phyloP scores from a whole-genome alignment of 2,888 invertebrate genomes.

The Trichopoda pennipes region DNA sequence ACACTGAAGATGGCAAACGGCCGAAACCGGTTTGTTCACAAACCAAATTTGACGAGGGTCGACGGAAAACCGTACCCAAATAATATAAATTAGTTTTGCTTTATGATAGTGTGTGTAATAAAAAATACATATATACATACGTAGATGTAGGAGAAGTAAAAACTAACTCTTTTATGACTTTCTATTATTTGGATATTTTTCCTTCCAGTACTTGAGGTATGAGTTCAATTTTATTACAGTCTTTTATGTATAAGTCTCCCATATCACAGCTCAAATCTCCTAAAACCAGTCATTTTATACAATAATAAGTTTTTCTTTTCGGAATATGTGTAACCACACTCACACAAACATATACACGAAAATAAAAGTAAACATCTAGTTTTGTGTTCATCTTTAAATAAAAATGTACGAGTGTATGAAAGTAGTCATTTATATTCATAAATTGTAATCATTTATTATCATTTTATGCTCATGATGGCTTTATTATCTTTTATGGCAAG shows the following conservation, averaged over 20 bases:
- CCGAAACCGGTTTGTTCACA: too few relatives aligned
- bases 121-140: not conserved
- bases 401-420: slow-evolving; percentile 1
- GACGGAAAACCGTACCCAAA: too few relatives aligned
- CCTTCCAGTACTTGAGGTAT: not conserved
- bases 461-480: slow-evolving; percentile 41
- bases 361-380: too few relatives aligned
- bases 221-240: not conserved
- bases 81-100: slow-evolving; percentile 51
- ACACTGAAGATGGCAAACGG: too few relatives aligned
- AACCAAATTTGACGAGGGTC: too few relatives aligned
- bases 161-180: not conserved
- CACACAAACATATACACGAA: too few relatives aligned
- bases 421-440: slow-evolving; percentile 60
- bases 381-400: not conserved
- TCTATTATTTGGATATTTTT: not conserved
- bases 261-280: not conserved
- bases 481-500: slow-evolving; percentile 28
- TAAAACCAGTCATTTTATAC: not conserved
- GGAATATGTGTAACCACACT: not conserved
- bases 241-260: not conserved
- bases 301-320: too few relatives aligned
- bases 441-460: slow-evolving; percentile 25
- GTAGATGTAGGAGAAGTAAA: not conserved
- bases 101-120: not conserved